Evolutionary conservation across 2,888 invertebrate genomes (phyloP), one percentile per base, ranked within the genome.

Genomic region (Idaea aversata): DNA sequence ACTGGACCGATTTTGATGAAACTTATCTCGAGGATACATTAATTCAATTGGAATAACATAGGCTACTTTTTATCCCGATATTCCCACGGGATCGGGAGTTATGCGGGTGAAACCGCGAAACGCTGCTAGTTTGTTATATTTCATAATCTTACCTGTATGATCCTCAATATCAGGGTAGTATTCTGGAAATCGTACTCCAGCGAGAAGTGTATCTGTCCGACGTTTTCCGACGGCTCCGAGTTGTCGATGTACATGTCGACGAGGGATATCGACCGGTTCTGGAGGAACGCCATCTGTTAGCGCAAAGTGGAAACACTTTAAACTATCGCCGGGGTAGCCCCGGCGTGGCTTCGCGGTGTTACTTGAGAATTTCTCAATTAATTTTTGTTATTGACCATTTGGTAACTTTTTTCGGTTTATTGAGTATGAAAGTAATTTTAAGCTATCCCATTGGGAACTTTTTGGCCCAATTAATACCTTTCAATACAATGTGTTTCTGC

Each of bases 231-330:
- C 1, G 98, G 97, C 88, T 98, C 98, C 68, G 97, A 95, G 90
- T 97, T 97, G 93, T 98, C 98, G 90, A 98, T 97, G 94, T 98
- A 98, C 97, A 98, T 98, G 87, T 98, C 98, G 88, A 97, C 97
- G 94, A 98, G 94, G 57, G 97, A 97, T 83, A 98, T 96, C 82
- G 97, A 97, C 86, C 97, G 96, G 91, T 96, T 97, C 94, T 98
- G 96, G 82, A 96, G 95, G 91, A 96, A 97, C 90, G 93, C 93
- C 93, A 93, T 93, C 93, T 93, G 93, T 93, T 83, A 92, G 89
- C 84, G 80, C 81, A 87, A 83, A 86, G 79, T 77, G 77, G 79
- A 77, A 68, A 83, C 87, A 85, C 81, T 86, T 89, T 87, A 86
- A 82, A 75, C 70, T 59, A 68, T 74, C 68, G 66, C 70, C 59